Evolutionary conservation across 2,113 vertebrate genomes (phyloP), one percentile per base, ranked within the genome.

Genomic region (Amphilophus citrinellus): DNA sequence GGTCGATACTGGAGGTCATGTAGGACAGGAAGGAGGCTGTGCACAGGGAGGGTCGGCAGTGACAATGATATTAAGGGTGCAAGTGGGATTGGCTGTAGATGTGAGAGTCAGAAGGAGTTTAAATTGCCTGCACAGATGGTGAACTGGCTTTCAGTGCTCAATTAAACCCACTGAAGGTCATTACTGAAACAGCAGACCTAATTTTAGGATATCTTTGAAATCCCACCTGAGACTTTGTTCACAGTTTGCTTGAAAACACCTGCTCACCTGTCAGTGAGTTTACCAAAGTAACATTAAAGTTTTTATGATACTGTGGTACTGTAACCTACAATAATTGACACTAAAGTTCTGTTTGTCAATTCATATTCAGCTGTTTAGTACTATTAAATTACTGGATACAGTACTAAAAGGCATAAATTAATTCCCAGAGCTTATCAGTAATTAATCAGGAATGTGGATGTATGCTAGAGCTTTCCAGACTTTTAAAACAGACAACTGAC

Each of bases 121-220:
- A 89, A 73, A 62, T 76, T 71, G 53, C 63, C 27, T 30, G 66
- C 63, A 77, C 93, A 95, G 92, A 93, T 95, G 91, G 89, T 65
- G 9, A 82, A 56, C 84, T 68, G 79, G 82, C 37, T 61, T 65
- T 60, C 63, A 61, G 62, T 87, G 81, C 73, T 91, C 84, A 92
- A 58, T 83, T 88, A 92, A 92, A 86, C 82, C 89, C 68, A 80
- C 82, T 92, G 86, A 85, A 84, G 87, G 79, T 53, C 90, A 85
- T 68, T 32, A 76, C 85, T 82, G 80, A 84, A 92, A 89, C 88
- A 87, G 37, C 80, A 63, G 7, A 61, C 24, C 24, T 2, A 17
- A 58, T 57, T 22, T 76, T 59, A 79, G n/a, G 32, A 47, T 11
- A 47, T 47, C 39, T 82, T 73, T 60, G 11, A 82, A 88, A 86